Base-by-base conservation (phyloP, 2,888 invertebrate genomes). In the Ethmia dodecea region DNA sequence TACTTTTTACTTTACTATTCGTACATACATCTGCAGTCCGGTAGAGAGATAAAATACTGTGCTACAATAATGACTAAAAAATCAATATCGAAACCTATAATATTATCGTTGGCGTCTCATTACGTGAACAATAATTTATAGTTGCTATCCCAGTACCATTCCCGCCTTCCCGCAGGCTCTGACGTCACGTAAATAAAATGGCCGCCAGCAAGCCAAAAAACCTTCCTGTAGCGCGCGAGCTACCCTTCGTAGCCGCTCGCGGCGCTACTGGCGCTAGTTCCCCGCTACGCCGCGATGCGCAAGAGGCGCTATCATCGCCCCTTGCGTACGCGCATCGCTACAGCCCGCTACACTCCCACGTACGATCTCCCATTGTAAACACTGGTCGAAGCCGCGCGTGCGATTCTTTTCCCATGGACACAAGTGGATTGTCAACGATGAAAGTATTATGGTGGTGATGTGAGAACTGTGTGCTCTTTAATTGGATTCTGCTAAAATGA, bases 321-420 rank as follows among this genome's bases (percentile, higher is more conserved):
- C 41, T 37, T 47, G 56, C 60, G 52, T 56, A 51, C 61, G 72
- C 68, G 60, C 47, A 43, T n/a, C 55, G 55, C 54, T 31, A 34
- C 39, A 44, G 31, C 31, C 40, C 47, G 43, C 56, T 62, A 73
- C 81, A 83, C 83, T 80, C 84, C 79, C 78, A 80, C 83, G 77
- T 77, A 66, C 68, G 72, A 55, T 50, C 62, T 70, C 74, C 62
- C 57, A 64, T 73, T 71, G 83, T 80, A 83, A 81, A 84, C 83
- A 84, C 78, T 59, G 51, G 52, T 49, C 53, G 60, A 49, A 56
- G 47, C 51, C 45, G 49, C 45, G 64, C 70, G 73, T 67, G 63
- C 55, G 49, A 53, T 55, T 55, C 63, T 64, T 67, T 66, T 61
- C 60, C 56, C 58, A 64, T 59, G 63, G 47, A 59, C 61, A 55